Base-by-base conservation (phyloP, 2,797 vertebrate genomes). In the Sebastes trivittatus region DNA sequence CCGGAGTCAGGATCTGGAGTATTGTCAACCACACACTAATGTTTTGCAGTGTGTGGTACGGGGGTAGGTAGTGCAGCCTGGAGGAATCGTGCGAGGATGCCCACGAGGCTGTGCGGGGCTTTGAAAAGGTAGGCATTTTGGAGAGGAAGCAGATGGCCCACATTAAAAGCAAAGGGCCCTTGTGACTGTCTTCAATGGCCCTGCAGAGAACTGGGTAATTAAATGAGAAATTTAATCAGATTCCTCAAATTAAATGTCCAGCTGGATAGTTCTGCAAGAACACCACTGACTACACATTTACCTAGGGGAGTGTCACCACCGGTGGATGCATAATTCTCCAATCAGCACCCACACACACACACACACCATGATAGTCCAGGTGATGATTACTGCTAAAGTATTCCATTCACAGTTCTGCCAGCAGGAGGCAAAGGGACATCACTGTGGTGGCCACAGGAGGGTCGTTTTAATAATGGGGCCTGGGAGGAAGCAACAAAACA, bases 181-280 rank as follows among this genome's bases (percentile, higher is more conserved):
- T 94, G 94, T 95, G 95, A 95, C 94, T 93, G 92, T 94, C 94
- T 94, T 94, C 95, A 94, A 95, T 95, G 94, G 94, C 95, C 95
- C 95, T 95, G 94, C 87, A 89, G 95, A 96, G 95, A 96, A 94
- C 94, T 86, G 88, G 92, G 94, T 96, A 96, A 96, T 96, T 96
- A 96, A 96, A 96, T 95, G 94, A 94, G 92, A 94, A 96, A 96
- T 96, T 95, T 96, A 96, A 96, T 96, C 96, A 96, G 92, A 96
- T 96, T 96, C 92, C 89, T 96, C 93, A 96, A 96, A 96, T 96
- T 96, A 96, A 96, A 96, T 95, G 95, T 96, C 95, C 95, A 96
- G 94, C 95, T 96, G 95, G 93, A 96, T 93, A 92, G 91, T 93
- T 95, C 89, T 94, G 92, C 93, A 91, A 92, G 93, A 95, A 94